phyloP scores from a whole-genome alignment of 2,113 vertebrate genomes.

The Salvator merianae region DNA sequence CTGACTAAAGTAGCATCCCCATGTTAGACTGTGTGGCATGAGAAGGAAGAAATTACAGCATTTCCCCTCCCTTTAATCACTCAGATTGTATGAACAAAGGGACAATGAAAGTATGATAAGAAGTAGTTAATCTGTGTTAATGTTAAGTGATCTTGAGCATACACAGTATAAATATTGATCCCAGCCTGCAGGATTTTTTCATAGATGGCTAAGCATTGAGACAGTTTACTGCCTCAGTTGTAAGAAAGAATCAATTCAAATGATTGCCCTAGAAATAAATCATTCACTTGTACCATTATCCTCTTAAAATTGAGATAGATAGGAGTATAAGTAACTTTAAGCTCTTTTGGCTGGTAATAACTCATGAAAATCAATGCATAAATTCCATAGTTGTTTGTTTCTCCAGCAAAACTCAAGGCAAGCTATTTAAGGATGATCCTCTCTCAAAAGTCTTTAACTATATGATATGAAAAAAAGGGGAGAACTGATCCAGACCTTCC shows the following conservation, averaged over 20 bases:
- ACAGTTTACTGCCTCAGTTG: not conserved
- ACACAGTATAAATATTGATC: conserved; percentile 14
- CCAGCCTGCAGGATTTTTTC: not conserved
- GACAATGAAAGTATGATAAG: not conserved
- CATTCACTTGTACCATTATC: conserved; percentile 2
- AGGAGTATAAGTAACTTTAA: not conserved
- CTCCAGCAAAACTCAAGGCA: not conserved
- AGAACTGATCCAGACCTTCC: not conserved
- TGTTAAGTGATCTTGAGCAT: conserved; percentile 8
- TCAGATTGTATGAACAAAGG: not conserved
- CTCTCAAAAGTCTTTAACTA: not conserved
- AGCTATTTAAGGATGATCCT: not conserved
- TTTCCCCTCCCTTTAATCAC: not conserved
- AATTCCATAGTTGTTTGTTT: not conserved
- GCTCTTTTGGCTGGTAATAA: not conserved
- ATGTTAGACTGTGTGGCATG: not conserved
- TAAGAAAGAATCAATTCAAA: conserved; percentile 1
- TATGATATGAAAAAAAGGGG: not conserved
- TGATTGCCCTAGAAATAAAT: not conserved
- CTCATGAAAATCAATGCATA: not conserved
- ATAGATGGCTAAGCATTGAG: conserved; percentile 11
- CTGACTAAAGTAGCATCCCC: not conserved
- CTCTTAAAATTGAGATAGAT: not conserved
- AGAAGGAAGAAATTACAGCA: not conserved
- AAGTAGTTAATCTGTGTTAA: conserved; percentile 16